A percentile compares a stretch with the other conserved stretches of the same genome.
phyloP scores from a whole-genome alignment of 2,113 vertebrate species.

The Helogale parvula region DNA sequence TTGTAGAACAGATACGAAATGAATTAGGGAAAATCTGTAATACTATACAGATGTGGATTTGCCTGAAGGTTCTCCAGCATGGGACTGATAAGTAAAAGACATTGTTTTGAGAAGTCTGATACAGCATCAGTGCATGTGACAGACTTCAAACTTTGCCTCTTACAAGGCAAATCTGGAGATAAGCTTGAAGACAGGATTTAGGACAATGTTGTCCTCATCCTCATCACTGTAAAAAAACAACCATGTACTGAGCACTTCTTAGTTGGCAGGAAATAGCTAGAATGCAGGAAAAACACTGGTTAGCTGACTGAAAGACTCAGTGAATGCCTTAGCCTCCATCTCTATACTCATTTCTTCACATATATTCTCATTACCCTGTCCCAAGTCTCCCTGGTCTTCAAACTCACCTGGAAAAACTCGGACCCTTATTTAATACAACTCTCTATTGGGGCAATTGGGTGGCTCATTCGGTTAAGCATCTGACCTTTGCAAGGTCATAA shows the following conservation, averaged over 20 bases:
- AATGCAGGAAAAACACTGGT: neutral
- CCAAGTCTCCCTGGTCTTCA: neutral
- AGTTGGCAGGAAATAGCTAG: neutral
- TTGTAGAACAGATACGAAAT: neutral
- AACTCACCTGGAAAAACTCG: neutral
- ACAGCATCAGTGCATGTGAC: neutral
- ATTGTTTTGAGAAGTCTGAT: neutral
- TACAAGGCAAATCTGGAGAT: neutral
- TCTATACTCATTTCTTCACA: neutral
- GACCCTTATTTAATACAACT: neutral
- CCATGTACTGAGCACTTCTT: neutral
- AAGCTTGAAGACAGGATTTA: neutral
- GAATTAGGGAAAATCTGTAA: neutral
- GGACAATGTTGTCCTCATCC: neutral
- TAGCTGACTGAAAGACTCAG: neutral
- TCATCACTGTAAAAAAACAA: neutral
- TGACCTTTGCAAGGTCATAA: too few species aligned
- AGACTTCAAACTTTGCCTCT: neutral
- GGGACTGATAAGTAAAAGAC: neutral
- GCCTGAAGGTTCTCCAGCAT: neutral
- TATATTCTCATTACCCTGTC: neutral
- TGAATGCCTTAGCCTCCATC: neutral
- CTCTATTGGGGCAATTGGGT: neutral
- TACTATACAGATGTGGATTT: neutral
- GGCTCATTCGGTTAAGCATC: too few species aligned